A percentile compares a stretch with the other conserved stretches of the same genome.
phyloP scores from a whole-genome alignment of 2,113 vertebrate genomes.

The Asarcornis scutulata region DNA sequence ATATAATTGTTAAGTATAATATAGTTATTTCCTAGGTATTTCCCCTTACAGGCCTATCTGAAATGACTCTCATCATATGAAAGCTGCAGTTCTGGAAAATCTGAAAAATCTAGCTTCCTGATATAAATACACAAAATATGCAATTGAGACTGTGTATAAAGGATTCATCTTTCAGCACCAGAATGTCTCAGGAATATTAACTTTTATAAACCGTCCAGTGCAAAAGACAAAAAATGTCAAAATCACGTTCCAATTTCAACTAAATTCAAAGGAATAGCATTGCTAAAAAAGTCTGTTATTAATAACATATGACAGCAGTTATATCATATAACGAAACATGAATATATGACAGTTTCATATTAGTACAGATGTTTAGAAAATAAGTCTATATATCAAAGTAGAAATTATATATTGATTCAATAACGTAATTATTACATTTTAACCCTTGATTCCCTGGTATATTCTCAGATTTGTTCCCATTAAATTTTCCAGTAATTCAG shows the following conservation, averaged over 20 bases:
- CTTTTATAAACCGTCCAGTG: background rate
- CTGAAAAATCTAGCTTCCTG: slow-evolving; percentile 6
- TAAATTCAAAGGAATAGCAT: background rate
- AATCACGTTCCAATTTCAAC: background rate
- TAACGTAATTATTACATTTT: slow-evolving; percentile 28
- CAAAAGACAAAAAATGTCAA: slow-evolving; percentile 39
- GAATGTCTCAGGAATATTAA: background rate
- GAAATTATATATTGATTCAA: slow-evolving; percentile 5
- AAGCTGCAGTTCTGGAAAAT: slow-evolving; percentile 15
- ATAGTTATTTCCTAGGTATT: slow-evolving; percentile 42
- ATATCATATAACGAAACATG: slow-evolving; percentile 17
- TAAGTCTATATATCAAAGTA: slow-evolving; percentile 30
- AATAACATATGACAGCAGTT: slow-evolving; percentile 9
- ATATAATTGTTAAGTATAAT: background rate
- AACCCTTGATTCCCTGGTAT: background rate
- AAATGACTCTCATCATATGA: background rate
- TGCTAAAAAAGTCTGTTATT: slow-evolving; percentile 11
- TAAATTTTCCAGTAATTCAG: slow-evolving; percentile 39
- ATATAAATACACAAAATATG: background rate
- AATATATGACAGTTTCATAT: background rate
- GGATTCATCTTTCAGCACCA: background rate
- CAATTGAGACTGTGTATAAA: background rate
- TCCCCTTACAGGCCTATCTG: background rate
- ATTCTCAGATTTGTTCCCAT: slow-evolving; percentile 14
- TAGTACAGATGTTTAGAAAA: slow-evolving; percentile 38